Conservation (phyloP, 2,797 vertebrate genomes). For the Falco novaeseelandiae region DNA sequence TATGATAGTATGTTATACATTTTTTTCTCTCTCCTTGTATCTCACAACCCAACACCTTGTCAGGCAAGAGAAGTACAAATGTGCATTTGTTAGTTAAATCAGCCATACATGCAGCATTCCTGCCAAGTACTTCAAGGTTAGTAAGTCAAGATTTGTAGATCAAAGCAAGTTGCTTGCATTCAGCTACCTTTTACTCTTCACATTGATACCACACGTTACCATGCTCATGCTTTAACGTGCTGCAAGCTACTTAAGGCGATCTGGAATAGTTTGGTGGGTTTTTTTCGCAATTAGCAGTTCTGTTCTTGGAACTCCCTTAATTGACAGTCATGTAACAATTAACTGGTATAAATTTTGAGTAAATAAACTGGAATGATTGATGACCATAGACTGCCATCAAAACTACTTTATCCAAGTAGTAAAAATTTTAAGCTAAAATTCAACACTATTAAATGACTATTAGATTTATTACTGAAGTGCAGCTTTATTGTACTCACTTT, state of each 20-base stretch:
- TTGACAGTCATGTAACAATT: not conserved
- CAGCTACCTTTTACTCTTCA: not conserved
- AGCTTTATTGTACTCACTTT: not conserved
- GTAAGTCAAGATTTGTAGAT: not conserved
- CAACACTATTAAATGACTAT: not conserved
- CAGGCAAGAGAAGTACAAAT: not conserved
- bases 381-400: not conserved
- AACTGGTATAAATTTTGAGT: not conserved
- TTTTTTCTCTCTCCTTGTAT: not conserved
- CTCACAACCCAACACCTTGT: not conserved
- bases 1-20: not conserved
- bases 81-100: not conserved
- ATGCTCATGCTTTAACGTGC: not conserved
- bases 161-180: not conserved
- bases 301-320: not conserved
- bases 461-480: not conserved
- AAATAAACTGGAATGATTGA: not conserved
- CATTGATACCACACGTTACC: not conserved
- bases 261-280: not conserved
- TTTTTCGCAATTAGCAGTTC: not conserved
- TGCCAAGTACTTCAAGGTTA: not conserved
- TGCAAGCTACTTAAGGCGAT: not conserved
- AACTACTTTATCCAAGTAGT: not conserved
- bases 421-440: not conserved
- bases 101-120: not conserved